Evolutionary conservation across 2,113 vertebrate species (phyloP).

Genomic region (Echinops telfairi): DNA sequence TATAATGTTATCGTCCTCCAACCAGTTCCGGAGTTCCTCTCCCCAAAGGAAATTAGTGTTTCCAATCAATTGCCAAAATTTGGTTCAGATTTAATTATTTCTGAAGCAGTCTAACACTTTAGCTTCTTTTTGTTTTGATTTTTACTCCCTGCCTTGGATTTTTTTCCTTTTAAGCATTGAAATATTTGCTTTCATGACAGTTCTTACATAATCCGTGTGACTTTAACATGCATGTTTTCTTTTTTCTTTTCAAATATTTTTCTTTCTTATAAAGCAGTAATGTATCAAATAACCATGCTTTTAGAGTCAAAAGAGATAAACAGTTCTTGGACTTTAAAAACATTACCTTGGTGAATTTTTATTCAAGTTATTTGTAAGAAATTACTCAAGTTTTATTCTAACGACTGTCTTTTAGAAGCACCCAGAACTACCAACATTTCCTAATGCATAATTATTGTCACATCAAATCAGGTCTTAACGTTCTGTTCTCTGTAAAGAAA

Average conservation of each 20-base stretch:
- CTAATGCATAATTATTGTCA: constrained; percentile 52
- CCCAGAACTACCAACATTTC: constrained; percentile 28
- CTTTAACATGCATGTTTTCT: not conserved
- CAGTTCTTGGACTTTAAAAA: constrained; percentile 44
- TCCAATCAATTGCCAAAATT: not conserved
- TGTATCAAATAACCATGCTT: constrained; percentile 55
- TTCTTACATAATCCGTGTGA: not conserved
- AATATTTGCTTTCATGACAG: constrained; percentile 16
- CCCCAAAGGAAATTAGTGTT: not conserved
- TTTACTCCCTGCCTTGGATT: constrained; percentile 15
- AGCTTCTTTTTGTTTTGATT: constrained; percentile 60
- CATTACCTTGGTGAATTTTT: constrained; percentile 40
- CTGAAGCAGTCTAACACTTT: constrained; percentile 29
- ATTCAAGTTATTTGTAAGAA: constrained; percentile 48
- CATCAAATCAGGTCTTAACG: constrained; percentile 71
- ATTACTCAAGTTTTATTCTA: constrained; percentile 39
- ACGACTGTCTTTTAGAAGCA: constrained; percentile 54
- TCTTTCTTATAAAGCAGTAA: constrained; percentile 8
- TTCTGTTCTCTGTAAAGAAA: constrained; percentile 66
- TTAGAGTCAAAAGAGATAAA: not conserved
- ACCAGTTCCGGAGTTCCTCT: too few species aligned
- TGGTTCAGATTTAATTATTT: constrained; percentile 60
- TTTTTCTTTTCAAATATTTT: constrained; percentile 33
- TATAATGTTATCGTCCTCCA: not conserved
- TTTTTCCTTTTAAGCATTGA: constrained; percentile 19